A percentile compares a stretch with the other conserved stretches of the same genome.
phyloP scores from a whole-genome alignment of 2,797 vertebrate genomes.

The Champsocephalus gunnari region DNA sequence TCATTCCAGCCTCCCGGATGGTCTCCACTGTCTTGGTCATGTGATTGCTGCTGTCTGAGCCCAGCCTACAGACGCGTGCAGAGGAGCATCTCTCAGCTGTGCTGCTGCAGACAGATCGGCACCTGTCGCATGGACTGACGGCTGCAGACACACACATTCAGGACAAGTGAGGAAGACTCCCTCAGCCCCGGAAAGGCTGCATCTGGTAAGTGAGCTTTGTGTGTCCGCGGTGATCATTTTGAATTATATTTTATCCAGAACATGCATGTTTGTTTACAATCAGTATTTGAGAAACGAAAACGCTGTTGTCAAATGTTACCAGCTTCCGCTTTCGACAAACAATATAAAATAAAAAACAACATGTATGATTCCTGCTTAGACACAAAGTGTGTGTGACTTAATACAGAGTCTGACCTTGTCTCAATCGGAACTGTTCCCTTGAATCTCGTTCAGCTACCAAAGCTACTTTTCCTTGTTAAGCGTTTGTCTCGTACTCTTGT shows the following conservation, averaged over 20 bases:
- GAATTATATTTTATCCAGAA: conserved; percentile 1
- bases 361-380: conserved; percentile 12
- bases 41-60: conserved; percentile 77
- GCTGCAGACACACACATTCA: conserved; percentile 31
- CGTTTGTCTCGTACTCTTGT: neutral
- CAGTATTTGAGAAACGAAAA: neutral
- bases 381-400: conserved; percentile 22
- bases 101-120: conserved; percentile 39
- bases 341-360: conserved; percentile 4
- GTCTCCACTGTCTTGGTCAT: neutral
- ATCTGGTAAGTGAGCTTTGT: conserved; percentile 51
- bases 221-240: conserved; percentile 1
- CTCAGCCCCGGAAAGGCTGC: conserved; percentile 22
- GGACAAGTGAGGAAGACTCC: conserved; percentile 50
- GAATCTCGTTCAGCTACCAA: neutral
- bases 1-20: conserved; percentile 39
- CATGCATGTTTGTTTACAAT: conserved; percentile 18
- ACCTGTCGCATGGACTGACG: conserved; percentile 63
- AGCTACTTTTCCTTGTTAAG: neutral
- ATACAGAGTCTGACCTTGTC: neutral
- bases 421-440: neutral
- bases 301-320: neutral
- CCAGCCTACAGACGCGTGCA: conserved; percentile 52
- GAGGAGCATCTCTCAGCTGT: conserved; percentile 59
- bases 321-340: conserved; percentile 14